Conservation (phyloP, 2,797 vertebrate species). For the Pipistrellus kuhlii region DNA sequence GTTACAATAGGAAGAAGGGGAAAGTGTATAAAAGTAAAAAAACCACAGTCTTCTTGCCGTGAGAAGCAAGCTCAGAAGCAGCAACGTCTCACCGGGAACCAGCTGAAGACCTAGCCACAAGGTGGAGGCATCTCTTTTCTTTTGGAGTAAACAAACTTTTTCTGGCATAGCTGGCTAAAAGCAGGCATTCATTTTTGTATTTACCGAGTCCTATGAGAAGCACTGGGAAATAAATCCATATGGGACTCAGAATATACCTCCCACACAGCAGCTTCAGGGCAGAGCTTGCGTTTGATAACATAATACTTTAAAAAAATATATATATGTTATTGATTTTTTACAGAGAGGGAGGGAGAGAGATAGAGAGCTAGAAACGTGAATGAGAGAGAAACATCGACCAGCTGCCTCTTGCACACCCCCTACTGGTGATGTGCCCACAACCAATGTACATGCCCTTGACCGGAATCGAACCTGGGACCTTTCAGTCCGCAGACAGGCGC, state of each 20-base stretch:
- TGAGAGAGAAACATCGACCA: too few species aligned
- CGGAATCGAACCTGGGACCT: too few species aligned
- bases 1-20: background rate
- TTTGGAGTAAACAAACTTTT: background rate
- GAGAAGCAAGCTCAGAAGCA: background rate
- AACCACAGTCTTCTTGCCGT: background rate
- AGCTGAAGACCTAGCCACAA: conserved; percentile 33
- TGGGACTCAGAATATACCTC: background rate
- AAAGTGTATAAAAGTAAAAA: background rate
- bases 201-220: background rate
- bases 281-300: background rate
- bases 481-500: too few species aligned
- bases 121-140: conserved; percentile 41
- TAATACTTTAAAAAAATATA: too few species aligned
- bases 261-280: background rate
- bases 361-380: too few species aligned
- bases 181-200: background rate
- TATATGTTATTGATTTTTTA: too few species aligned
- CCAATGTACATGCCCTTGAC: too few species aligned
- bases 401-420: too few species aligned
- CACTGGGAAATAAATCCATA: background rate
- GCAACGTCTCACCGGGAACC: background rate
- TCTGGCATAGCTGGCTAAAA: background rate
- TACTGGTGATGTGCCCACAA: too few species aligned
- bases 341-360: too few species aligned